A percentile compares a stretch with the other conserved stretches of the same genome.
These are phyloP conservation scores for Papilio helenus DNA, from an alignment of 1,140 invertebrate species.

Conservation along the genomic window DNA sequence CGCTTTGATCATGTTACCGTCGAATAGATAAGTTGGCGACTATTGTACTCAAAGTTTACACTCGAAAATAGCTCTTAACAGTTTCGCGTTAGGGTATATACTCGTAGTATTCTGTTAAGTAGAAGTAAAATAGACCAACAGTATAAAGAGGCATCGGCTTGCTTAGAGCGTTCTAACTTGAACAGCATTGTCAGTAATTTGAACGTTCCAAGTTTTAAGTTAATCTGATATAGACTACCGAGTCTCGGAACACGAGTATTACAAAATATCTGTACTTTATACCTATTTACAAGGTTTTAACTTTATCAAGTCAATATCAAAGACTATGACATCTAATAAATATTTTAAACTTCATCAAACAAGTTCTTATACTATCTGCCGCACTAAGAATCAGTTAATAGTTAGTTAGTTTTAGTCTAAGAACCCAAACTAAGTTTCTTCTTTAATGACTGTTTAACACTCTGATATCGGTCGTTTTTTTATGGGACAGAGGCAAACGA, in stretches of 20 bases:
- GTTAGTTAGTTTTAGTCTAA: too few relatives aligned
- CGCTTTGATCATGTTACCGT: slow-evolving; percentile 55
- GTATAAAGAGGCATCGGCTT: slow-evolving; percentile 47
- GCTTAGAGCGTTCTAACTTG: slow-evolving; percentile 45
- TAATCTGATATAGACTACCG: slow-evolving; percentile 11
- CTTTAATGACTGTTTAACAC: not conserved
- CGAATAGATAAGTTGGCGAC: slow-evolving; percentile 42
- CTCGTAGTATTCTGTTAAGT: not conserved
- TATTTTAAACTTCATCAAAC: too few relatives aligned
- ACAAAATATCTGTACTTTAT: not conserved
- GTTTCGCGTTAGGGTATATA: slow-evolving; percentile 10
- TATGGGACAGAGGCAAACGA: too few relatives aligned
- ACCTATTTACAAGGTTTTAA: not conserved
- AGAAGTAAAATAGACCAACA: not conserved
- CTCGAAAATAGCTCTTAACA: slow-evolving; percentile 4
- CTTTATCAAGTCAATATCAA: not conserved
- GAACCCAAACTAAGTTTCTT: not conserved
- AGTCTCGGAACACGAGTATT: slow-evolving; percentile 8
- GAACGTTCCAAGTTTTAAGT: slow-evolving; percentile 39
- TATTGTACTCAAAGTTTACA: not conserved
- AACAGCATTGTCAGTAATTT: slow-evolving; percentile 46
- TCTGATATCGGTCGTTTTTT: not conserved
- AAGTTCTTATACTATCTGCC: not conserved
- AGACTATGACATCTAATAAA: not conserved
- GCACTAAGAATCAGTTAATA: not conserved